Conservation (phyloP, 2,113 vertebrate species). For the Bubo bubo region DNA sequence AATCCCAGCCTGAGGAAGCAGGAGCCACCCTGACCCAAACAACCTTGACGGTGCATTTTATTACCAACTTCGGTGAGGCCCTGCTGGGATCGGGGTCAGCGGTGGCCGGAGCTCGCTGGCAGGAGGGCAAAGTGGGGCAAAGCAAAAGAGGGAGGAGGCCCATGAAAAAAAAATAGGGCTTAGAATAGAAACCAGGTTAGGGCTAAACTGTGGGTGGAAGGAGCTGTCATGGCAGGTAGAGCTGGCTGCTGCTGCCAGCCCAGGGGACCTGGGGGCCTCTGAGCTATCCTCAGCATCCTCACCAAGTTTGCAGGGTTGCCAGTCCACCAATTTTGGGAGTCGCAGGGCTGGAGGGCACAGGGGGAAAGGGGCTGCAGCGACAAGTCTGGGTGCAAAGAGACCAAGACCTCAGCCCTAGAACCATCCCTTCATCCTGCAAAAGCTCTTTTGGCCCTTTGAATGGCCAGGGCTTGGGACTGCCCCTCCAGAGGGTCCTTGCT, state of each 20-base stretch:
- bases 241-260: neutral
- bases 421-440: neutral
- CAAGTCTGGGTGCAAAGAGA: neutral
- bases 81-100: neutral
- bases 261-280: neutral
- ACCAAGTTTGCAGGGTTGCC: neutral
- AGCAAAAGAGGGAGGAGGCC: conserved; percentile 27
- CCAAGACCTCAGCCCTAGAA: neutral
- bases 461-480: accelerated
- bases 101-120: accelerated
- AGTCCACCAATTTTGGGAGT: neutral
- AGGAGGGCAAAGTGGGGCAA: neutral
- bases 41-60: neutral
- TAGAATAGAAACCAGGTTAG: conserved; percentile 45
- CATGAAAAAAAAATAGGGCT: neutral
- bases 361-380: neutral
- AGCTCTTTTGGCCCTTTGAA: accelerated
- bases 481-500: neutral
- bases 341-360: neutral
- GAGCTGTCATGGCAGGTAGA: neutral
- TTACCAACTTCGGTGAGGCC: neutral
- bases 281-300: neutral
- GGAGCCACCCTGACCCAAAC: neutral
- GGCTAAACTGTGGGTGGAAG: conserved; percentile 21
- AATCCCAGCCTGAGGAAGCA: neutral